Evolutionary conservation across 2,113 vertebrate genomes (phyloP).

Genomic region (Stigmatopora nigra): DNA sequence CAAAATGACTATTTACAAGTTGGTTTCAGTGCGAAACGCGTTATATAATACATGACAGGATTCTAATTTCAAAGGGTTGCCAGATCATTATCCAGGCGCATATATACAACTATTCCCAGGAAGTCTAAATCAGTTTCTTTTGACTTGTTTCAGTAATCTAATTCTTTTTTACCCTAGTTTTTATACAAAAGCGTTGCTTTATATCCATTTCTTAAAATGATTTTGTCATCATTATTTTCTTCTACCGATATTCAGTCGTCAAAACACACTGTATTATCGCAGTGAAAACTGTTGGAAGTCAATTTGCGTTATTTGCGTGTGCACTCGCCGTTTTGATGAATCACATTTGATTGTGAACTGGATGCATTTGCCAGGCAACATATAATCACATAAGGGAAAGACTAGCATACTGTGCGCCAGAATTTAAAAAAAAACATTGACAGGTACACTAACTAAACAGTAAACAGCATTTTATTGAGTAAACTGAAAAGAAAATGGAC

Average conservation of each 20-base stretch:
- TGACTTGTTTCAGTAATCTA: too few relatives aligned
- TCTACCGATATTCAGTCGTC: background rate
- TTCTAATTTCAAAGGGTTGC: too few relatives aligned
- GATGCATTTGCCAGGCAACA: background rate
- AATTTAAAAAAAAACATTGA: background rate
- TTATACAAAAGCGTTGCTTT: background rate
- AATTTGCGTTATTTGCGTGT: background rate
- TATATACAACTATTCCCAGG: too few relatives aligned
- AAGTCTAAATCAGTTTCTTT: too few relatives aligned
- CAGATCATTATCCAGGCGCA: too few relatives aligned
- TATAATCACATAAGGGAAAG: constrained; percentile 6
- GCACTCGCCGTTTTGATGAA: background rate
- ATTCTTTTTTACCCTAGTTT: background rate
- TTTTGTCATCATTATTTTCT: background rate
- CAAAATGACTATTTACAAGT: too few relatives aligned
- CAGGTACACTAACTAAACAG: constrained; percentile 1
- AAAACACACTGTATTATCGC: background rate
- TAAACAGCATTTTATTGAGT: background rate
- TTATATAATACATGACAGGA: too few relatives aligned
- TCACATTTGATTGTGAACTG: constrained; percentile 6
- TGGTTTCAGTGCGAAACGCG: too few relatives aligned
- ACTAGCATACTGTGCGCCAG: background rate
- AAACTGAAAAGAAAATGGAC: too few relatives aligned
- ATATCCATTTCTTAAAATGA: background rate
- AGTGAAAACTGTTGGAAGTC: background rate